phyloP scores from a whole-genome alignment of 2,888 invertebrate genomes.

The Harmothoe impar region DNA sequence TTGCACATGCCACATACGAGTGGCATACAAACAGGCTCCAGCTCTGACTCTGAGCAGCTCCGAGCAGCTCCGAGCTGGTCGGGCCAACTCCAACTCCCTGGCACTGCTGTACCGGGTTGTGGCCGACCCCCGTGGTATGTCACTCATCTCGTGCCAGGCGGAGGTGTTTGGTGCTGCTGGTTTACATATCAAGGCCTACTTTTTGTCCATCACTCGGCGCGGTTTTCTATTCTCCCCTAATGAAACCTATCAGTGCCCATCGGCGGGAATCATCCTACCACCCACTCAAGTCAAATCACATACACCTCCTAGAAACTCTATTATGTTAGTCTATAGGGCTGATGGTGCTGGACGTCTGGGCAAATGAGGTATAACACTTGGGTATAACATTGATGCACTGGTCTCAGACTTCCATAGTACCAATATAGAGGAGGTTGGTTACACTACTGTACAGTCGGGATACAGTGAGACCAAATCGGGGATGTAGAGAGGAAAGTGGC shows the following conservation, averaged over 20 bases:
- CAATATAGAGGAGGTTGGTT: too few relatives aligned
- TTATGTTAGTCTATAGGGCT: too few relatives aligned
- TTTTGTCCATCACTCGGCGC: conserved; percentile 24
- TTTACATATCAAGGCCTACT: conserved; percentile 13
- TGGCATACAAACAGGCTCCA: conserved; percentile 21
- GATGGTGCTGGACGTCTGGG: too few relatives aligned
- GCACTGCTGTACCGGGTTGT: background rate
- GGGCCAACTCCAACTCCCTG: background rate
- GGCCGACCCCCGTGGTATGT: background rate
- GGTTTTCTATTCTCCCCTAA: conserved; percentile 18
- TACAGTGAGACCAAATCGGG: too few relatives aligned
- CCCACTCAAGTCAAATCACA: background rate
- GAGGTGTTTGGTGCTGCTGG: conserved; percentile 43
- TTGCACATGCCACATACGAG: conserved; percentile 42
- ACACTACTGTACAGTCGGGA: too few relatives aligned
- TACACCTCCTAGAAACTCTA: too few relatives aligned
- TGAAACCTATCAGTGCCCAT: conserved; percentile 46
- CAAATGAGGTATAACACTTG: too few relatives aligned
- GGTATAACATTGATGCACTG: too few relatives aligned
- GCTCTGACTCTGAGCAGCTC: too few relatives aligned
- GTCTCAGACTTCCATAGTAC: too few relatives aligned
- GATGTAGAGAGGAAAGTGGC: too few relatives aligned
- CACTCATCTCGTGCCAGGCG: conserved; percentile 5
- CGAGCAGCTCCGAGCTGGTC: background rate
- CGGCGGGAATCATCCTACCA: background rate